Evolutionary conservation across 2,113 vertebrate species (phyloP).

Genomic region (Psephotus haematonotus): DNA sequence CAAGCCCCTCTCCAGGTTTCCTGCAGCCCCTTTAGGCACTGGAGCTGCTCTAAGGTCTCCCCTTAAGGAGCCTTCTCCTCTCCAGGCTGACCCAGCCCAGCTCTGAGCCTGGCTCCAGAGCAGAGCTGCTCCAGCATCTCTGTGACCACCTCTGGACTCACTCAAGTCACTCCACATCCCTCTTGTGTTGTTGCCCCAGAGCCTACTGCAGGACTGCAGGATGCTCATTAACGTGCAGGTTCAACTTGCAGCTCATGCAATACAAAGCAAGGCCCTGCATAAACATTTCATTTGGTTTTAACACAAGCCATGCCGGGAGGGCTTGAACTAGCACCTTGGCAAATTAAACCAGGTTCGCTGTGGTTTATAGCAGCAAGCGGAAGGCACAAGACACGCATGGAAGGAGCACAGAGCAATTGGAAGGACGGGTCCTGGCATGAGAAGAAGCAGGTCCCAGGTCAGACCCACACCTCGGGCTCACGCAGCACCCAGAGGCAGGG

Average conservation of each 20-base stretch:
- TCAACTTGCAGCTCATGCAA: fast-evolving
- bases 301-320: fast-evolving
- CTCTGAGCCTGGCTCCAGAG: background rate
- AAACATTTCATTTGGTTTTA: background rate
- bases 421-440: background rate
- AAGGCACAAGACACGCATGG: background rate
- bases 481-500: background rate
- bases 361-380: fast-evolving
- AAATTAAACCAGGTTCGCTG: background rate
- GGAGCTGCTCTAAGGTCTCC: background rate
- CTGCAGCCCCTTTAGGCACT: background rate
- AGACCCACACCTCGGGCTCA: background rate
- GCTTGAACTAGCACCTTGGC: background rate
- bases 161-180: background rate
- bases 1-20: background rate
- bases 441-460: background rate
- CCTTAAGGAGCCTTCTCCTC: background rate
- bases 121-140: background rate
- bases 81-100: background rate
- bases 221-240: fast-evolving
- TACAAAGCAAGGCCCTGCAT: background rate
- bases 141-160: background rate
- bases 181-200: background rate
- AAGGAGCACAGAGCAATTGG: fast-evolving
- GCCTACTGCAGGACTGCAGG: background rate